A percentile compares a stretch with the other conserved stretches of the same genome.
phyloP scores from a whole-genome alignment of 2,797 vertebrate genomes.

The Taeniopygia guttata region DNA sequence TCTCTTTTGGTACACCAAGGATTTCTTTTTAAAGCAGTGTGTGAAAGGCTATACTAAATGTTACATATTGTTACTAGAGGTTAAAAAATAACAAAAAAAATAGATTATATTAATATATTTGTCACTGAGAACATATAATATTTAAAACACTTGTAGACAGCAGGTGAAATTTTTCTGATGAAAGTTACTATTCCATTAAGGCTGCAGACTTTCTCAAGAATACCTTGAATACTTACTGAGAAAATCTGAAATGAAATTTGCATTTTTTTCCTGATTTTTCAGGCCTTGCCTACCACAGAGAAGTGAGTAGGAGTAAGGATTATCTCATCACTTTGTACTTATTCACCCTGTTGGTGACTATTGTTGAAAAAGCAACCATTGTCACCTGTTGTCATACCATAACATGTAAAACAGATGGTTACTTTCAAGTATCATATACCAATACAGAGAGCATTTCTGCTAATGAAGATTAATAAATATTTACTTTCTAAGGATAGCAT shows the following conservation, averaged over 20 bases:
- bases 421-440: neutral
- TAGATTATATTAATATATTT: neutral
- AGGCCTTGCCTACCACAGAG: neutral
- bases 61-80: neutral
- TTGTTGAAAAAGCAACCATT: neutral
- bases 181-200: neutral
- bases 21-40: neutral
- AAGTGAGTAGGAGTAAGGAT: neutral
- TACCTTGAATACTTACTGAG: neutral
- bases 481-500: neutral
- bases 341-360: neutral
- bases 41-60: neutral
- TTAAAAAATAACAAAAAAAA: accelerated
- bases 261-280: neutral
- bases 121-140: neutral
- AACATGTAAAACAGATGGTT: neutral
- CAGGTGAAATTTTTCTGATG: neutral
- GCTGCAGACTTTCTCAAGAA: neutral
- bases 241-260: neutral
- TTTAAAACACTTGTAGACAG: neutral
- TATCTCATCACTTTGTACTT: neutral
- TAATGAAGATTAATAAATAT: slow-evolving; percentile 13
- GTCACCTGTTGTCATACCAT: neutral
- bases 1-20: neutral
- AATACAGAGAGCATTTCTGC: neutral